Evolutionary conservation across 2,113 vertebrate genomes (phyloP).

Genomic region (Takifugu flavidus): DNA sequence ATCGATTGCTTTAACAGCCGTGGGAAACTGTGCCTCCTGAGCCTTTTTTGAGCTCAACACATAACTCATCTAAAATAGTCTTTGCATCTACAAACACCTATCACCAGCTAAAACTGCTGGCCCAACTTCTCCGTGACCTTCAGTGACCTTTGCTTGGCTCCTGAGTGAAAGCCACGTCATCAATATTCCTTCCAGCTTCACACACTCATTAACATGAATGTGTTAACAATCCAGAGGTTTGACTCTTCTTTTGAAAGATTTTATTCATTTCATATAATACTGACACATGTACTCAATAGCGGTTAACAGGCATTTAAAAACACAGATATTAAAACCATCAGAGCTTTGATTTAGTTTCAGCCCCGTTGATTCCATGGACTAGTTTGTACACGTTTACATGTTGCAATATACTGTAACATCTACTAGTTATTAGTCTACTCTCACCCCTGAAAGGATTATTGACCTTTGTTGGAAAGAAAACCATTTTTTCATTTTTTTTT

Average conservation of each 20-base stretch:
- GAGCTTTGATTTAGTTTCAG: constrained; percentile 65
- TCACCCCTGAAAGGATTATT: constrained; percentile 60
- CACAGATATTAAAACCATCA: constrained; percentile 80
- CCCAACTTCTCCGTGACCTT: no score
- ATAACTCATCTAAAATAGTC: no score
- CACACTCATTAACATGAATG: neutral
- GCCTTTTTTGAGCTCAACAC: no score
- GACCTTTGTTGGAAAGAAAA: constrained; percentile 44
- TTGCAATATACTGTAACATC: constrained; percentile 76
- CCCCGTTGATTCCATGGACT: constrained; percentile 66
- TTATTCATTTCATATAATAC: constrained; percentile 82
- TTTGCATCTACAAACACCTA: no score
- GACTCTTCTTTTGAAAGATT: constrained; percentile 70
- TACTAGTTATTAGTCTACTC: constrained; percentile 71
- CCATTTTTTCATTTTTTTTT: constrained; percentile 34
- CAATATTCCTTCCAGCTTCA: neutral
- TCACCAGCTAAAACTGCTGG: no score
- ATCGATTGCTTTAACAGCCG: no score
- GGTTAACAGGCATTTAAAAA: constrained; percentile 82
- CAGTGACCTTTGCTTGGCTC: no score
- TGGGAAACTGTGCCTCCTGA: no score
- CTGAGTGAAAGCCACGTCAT: neutral
- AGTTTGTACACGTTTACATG: constrained; percentile 68
- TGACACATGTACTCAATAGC: constrained; percentile 81
- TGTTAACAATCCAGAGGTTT: constrained; percentile 6